Evolutionary conservation across 2,888 invertebrate species (phyloP).

Genomic region (Agrochola circellaris): DNA sequence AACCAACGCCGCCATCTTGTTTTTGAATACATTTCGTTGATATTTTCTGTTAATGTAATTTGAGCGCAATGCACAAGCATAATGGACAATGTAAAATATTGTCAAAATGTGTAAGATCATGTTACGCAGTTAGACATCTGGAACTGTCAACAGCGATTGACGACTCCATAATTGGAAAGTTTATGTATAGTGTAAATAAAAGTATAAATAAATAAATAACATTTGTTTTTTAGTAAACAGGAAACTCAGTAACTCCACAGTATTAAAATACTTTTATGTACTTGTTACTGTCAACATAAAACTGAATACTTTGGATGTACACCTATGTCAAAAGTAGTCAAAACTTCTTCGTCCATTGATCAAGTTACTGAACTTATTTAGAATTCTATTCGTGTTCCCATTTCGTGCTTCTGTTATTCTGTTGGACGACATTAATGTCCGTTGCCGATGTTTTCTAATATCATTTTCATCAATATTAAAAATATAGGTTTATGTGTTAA

Average conservation of each 20-base stretch:
- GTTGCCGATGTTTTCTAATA: not conserved
- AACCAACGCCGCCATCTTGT: not conserved
- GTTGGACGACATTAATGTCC: not conserved
- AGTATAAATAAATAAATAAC: not conserved
- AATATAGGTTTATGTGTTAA: not conserved
- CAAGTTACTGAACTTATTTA: constrained; percentile 32
- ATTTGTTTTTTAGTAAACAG: constrained; percentile 6
- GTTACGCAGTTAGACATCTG: not conserved
- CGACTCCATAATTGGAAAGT: not conserved
- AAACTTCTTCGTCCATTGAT: constrained; percentile 30
- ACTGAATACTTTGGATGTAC: constrained; percentile 1
- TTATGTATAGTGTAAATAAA: no score
- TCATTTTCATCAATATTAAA: not conserved
- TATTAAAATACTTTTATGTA: constrained; percentile 35
- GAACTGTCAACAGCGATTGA: not conserved
- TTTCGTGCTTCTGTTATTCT: constrained; percentile 18
- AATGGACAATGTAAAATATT: no score
- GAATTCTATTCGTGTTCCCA: constrained; percentile 27
- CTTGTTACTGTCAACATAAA: constrained; percentile 8
- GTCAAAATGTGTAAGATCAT: not conserved
- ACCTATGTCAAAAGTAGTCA: constrained; percentile 38
- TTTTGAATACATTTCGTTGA: not conserved
- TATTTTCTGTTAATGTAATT: no score
- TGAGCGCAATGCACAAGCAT: no score
- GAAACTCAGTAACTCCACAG: constrained; percentile 15